Evolutionary conservation across 2,888 invertebrate species (phyloP).

Genomic region (Crioceris asparagi): DNA sequence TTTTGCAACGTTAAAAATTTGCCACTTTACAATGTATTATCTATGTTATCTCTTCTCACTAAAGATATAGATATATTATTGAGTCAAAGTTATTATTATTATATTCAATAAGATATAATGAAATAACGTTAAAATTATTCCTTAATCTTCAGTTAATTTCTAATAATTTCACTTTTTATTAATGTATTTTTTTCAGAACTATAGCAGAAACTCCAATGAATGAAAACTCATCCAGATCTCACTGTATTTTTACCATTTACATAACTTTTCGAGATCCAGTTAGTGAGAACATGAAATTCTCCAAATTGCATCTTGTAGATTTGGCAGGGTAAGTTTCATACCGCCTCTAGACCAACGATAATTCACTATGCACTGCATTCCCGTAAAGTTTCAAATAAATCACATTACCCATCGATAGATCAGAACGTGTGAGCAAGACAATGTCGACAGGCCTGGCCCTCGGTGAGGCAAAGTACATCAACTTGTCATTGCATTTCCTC

Average conservation of each 20-base stretch:
- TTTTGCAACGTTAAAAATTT: too few relatives aligned
- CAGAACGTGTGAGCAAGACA: conserved; percentile 42
- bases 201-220: conserved; percentile 46
- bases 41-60: too few relatives aligned
- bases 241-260: conserved; percentile 46
- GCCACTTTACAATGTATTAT: too few relatives aligned
- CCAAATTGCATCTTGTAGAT: conserved; percentile 45
- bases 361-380: too few relatives aligned
- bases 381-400: too few relatives aligned
- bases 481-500: conserved; percentile 44
- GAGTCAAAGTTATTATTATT: too few relatives aligned
- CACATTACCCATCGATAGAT: conserved; percentile 27
- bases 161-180: too few relatives aligned
- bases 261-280: conserved; percentile 34
- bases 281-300: conserved; percentile 26
- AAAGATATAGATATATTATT: too few relatives aligned
- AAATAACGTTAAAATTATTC: too few relatives aligned
- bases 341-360: too few relatives aligned
- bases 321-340: conserved; percentile 42
- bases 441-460: conserved; percentile 39
- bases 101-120: too few relatives aligned
- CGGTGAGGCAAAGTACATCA: conserved; percentile 44
- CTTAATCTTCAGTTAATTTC: too few relatives aligned
- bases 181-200: conserved; percentile 38
- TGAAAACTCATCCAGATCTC: conserved; percentile 43